Conservation (phyloP, 2,888 invertebrate genomes). For the Hypsopygia costalis region DNA sequence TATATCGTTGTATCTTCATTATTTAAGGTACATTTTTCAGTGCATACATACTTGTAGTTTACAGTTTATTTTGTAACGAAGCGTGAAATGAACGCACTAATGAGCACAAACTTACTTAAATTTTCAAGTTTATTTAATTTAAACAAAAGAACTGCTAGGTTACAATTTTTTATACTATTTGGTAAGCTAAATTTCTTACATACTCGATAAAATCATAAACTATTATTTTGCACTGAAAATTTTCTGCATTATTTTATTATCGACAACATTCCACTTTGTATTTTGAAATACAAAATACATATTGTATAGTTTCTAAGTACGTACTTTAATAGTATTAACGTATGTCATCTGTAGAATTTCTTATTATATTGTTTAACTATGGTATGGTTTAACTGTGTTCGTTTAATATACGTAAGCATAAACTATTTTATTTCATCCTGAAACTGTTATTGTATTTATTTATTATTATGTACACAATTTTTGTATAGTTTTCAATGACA, state of each 20-base stretch:
- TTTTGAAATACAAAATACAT: too few relatives aligned
- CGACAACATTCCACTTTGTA: constrained; percentile 49
- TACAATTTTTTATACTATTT: constrained; percentile 1
- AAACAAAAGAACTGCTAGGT: neutral
- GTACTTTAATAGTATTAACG: constrained; percentile 19
- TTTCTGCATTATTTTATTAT: constrained; percentile 28
- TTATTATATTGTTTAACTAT: neutral
- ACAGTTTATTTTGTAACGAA: neutral
- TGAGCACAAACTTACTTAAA: neutral
- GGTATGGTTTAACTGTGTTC: neutral
- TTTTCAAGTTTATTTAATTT: neutral
- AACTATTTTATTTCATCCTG: neutral
- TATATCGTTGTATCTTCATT: neutral
- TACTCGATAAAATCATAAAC: neutral
- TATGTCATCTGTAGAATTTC: neutral
- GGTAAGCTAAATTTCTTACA: neutral
- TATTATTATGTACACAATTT: neutral
- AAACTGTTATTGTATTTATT: neutral
- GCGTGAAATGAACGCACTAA: constrained; percentile 1
- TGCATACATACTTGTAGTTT: neutral
- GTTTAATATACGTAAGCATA: neutral
- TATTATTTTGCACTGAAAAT: constrained; percentile 33
- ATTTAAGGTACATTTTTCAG: neutral
- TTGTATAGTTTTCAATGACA: constrained; percentile 2
- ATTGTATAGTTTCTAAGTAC: constrained; percentile 26